Base-by-base conservation (phyloP, 2,113 vertebrate genomes). In the Nerophis ophidion region DNA sequence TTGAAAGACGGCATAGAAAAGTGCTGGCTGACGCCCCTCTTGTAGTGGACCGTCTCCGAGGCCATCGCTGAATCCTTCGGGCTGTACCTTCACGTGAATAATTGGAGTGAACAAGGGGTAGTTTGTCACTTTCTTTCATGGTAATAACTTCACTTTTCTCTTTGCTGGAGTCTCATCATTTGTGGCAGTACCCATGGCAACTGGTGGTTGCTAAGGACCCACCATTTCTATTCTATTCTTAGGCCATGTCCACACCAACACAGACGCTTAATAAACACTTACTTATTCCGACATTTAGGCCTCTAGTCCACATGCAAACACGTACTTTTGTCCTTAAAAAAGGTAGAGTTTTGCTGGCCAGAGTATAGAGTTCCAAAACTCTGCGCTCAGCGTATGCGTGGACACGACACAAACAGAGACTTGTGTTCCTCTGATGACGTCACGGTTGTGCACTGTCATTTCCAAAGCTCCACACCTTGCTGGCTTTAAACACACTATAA, bases 1-100 rank as follows among this genome's bases (percentile, higher is more conserved):
- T 95, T 98, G 91, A 98, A 98, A 66, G 94, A 94, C 0, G 96
- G 92, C 88, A 98, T 89, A 42, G 95, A 96, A 88, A 98, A 99
- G 58, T 98, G 96, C 84, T 99, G 97, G 92, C 91, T 95, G 60
- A 98, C 94, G 3, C 96, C 97, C 53, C 95, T 87, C 79, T 99
- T 99, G 82, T 95, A 98, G 74, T 97, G 95, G 10, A 97, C 91
- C 0, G 95, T 98, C 83, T 99, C 95, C 0, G 97, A 99, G 57
- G 91, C 92, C 88, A 97, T 74, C 0, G 82, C 81, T 4, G 95
- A 89, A 74, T 88, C 93, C 88, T 92, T 95, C 57, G 96, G 92
- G 80, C 89, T 97, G 86, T 99, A 99, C 70, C 97, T 99, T 74
- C 8, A 80, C 50, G 36, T 11, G 44, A 5, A 0, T 62, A 9